Evolutionary conservation across 2,888 invertebrate genomes (phyloP).

Genomic region (Erebia aethiops): DNA sequence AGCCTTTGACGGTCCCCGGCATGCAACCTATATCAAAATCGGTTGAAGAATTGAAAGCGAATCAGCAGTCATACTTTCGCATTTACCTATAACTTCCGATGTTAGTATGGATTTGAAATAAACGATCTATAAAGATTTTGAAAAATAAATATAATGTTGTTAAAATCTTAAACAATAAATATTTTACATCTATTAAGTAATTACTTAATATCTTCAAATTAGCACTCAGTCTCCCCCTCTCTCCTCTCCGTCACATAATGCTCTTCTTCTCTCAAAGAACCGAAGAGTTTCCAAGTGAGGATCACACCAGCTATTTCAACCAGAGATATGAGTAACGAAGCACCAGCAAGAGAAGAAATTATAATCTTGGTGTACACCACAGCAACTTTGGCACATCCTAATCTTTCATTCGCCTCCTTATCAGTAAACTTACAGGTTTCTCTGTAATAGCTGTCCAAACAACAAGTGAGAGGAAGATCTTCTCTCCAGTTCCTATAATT

Average conservation of each 20-base stretch:
- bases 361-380: slow-evolving; percentile 78
- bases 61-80: too few species aligned
- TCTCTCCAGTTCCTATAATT: slow-evolving; percentile 77
- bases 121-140: too few species aligned
- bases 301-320: slow-evolving; percentile 68
- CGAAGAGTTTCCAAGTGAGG: slow-evolving; percentile 72
- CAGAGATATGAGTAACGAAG: slow-evolving; percentile 66
- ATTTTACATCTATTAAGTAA: too few species aligned
- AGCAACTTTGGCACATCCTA: slow-evolving; percentile 78
- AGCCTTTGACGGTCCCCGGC: too few species aligned
- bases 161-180: too few species aligned
- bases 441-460: slow-evolving; percentile 71
- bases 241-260: slow-evolving; percentile 75
- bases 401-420: slow-evolving; percentile 75
- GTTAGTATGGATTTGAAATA: too few species aligned
- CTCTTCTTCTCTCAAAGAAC: slow-evolving; percentile 71
- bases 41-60: too few species aligned
- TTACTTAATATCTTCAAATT: slow-evolving; percentile 45
- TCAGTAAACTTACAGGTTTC: slow-evolving; percentile 76
- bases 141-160: too few species aligned
- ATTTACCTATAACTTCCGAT: too few species aligned
- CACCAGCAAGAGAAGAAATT: slow-evolving; percentile 73
- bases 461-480: slow-evolving; percentile 73
- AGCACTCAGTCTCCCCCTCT: slow-evolving; percentile 78
- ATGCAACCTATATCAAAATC: too few species aligned